Percentiles rank a stretch among this genome's conserved stretches.
Conservation (phyloP, 1,140 invertebrate genomes). For the Caenorhabditis briggsae region DNA sequence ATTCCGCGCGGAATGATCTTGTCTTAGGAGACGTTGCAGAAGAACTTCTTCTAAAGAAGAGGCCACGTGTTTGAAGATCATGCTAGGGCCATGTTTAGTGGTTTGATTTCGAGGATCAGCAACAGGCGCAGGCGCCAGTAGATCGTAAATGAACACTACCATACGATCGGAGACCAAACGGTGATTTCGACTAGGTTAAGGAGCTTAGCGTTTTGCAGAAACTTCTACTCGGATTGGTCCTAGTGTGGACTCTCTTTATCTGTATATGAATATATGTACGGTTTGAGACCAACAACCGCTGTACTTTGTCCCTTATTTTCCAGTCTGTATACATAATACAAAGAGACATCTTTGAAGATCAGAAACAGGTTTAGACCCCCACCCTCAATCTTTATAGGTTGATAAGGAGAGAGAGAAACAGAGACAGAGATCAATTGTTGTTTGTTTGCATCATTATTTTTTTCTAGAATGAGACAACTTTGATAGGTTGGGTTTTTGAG, state of each 20-base stretch:
- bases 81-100: not conserved
- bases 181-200: constrained; percentile 18
- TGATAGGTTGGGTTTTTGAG: too few relatives aligned
- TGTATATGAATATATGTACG: not conserved
- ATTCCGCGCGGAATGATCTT: constrained; percentile 14
- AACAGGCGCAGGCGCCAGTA: too few relatives aligned
- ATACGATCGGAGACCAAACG: constrained; percentile 49
- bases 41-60: not conserved
- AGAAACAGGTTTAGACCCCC: not conserved
- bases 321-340: too few relatives aligned
- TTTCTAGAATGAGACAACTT: too few relatives aligned
- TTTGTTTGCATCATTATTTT: constrained; percentile 23
- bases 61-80: not conserved
- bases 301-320: too few relatives aligned
- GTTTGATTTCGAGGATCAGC: constrained; percentile 13
- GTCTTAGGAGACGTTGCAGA: constrained; percentile 18
- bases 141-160: constrained; percentile 30
- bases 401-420: not conserved
- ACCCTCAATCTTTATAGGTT: not conserved
- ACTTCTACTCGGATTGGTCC: constrained; percentile 1
- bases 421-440: constrained; percentile 27
- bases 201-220: constrained; percentile 16
- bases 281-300: too few relatives aligned
- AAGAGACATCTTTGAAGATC: constrained; percentile 32
- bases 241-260: not conserved